Evolutionary conservation across 2,888 invertebrate genomes (phyloP).

Genomic region (Eudemis profundana): DNA sequence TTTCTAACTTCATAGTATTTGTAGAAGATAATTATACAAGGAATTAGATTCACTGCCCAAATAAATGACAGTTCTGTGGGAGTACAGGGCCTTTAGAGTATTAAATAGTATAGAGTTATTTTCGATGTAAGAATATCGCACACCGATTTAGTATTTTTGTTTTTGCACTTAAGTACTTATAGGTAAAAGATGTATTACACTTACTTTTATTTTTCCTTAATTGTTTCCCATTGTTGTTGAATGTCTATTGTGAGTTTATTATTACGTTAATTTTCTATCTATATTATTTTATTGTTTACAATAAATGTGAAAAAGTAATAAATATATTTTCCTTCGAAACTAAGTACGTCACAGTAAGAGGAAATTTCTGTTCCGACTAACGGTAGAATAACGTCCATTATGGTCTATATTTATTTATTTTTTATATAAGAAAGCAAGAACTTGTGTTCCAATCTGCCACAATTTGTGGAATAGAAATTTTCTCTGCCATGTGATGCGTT

Average conservation of each 20-base stretch:
- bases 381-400: slow-evolving; percentile 73
- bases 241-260: slow-evolving; percentile 53
- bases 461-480: slow-evolving; percentile 82
- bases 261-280: slow-evolving; percentile 41
- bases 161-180: slow-evolving; percentile 54
- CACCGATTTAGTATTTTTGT: slow-evolving; percentile 50
- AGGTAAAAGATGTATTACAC: slow-evolving; percentile 38
- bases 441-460: slow-evolving; percentile 58
- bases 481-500: slow-evolving; percentile 77
- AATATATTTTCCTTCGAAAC: slow-evolving; percentile 45
- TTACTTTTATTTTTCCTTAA: slow-evolving; percentile 22
- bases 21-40: background rate
- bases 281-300: slow-evolving; percentile 36
- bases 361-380: slow-evolving; percentile 82
- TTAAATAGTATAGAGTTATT: slow-evolving; percentile 18
- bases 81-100: slow-evolving; percentile 48
- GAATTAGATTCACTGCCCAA: slow-evolving; percentile 59
- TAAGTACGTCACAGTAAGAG: slow-evolving; percentile 71
- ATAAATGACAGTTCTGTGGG: slow-evolving; percentile 55
- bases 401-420: slow-evolving; percentile 52
- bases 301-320: slow-evolving; percentile 40
- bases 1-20: background rate
- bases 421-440: slow-evolving; percentile 78
- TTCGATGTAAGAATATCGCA: slow-evolving; percentile 45
- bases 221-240: slow-evolving; percentile 70